These are phyloP conservation scores for Pandion haliaetus DNA, from an alignment of 2,113 vertebrate genomes.

Conservation along the genomic window DNA sequence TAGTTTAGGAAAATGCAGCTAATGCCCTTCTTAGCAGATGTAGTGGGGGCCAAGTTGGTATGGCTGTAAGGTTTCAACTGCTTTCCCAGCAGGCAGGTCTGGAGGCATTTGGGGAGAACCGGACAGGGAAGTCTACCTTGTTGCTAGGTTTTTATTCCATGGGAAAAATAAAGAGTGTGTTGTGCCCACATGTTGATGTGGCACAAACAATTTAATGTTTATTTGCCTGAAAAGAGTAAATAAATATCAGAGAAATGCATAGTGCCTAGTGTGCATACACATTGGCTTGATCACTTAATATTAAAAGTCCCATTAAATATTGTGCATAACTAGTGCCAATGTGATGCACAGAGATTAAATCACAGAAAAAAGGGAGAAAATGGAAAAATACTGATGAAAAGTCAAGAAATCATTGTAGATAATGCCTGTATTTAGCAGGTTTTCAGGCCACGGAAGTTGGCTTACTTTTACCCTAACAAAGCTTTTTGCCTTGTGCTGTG, in stretches of 20 bases:
- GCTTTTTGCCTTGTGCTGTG: background rate
- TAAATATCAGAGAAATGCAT: background rate
- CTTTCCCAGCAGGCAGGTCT: background rate
- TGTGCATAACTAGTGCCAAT: background rate
- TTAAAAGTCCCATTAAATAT: background rate
- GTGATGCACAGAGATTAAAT: background rate
- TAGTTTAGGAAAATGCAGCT: background rate
- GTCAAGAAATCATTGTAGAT: background rate
- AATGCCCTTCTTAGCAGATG: background rate
- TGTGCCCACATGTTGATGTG: background rate
- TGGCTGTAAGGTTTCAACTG: background rate
- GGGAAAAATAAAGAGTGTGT: background rate
- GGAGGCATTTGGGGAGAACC: background rate
- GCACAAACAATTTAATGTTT: background rate
- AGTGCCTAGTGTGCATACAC: background rate
- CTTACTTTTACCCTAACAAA: background rate
- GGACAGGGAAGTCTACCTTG: background rate
- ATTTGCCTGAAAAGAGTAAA: background rate
- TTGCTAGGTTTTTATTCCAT: background rate
- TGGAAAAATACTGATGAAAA: background rate
- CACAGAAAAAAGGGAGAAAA: background rate
- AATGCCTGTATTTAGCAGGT: background rate
- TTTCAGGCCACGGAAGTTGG: background rate
- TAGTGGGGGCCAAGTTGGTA: background rate
- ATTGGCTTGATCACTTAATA: background rate